A percentile compares a stretch with the other conserved stretches of the same genome.
These are phyloP conservation scores for Achroia grisella DNA, from an alignment of 1,140 invertebrate species.

Conservation along the genomic window DNA sequence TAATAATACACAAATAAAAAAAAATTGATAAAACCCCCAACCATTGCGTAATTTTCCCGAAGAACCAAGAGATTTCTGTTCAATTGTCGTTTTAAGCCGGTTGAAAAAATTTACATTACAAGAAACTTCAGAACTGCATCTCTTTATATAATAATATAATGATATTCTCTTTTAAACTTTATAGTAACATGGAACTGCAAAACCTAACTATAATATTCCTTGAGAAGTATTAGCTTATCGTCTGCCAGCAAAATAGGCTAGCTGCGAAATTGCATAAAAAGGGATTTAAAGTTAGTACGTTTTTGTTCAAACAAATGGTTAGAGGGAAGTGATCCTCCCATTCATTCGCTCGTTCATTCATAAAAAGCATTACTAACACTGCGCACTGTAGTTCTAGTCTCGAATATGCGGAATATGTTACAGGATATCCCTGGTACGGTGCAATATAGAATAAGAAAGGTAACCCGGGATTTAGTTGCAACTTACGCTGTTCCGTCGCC, in stretches of 20 bases:
- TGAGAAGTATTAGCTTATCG: not conserved
- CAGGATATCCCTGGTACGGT: conserved; percentile 37
- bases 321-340: conserved; percentile 49
- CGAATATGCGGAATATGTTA: conserved; percentile 48
- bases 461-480: conserved; percentile 57
- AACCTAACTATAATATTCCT: no score
- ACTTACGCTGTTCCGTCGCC: conserved; percentile 40
- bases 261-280: conserved; percentile 3
- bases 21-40: no score
- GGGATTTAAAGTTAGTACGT: conserved; percentile 15
- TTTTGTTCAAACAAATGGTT: conserved; percentile 48
- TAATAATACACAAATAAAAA: no score
- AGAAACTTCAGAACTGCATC: no score
- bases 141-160: no score
- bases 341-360: conserved; percentile 63
- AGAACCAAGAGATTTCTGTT: no score
- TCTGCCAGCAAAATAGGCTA: not conserved
- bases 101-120: no score
- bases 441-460: conserved; percentile 45
- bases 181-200: no score
- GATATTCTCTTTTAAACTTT: no score
- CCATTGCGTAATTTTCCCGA: no score
- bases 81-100: no score
- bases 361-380: conserved; percentile 55
- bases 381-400: conserved; percentile 17